Base-by-base conservation (phyloP, 1,140 invertebrate genomes). In the Pogonomyrmex barbatus region DNA sequence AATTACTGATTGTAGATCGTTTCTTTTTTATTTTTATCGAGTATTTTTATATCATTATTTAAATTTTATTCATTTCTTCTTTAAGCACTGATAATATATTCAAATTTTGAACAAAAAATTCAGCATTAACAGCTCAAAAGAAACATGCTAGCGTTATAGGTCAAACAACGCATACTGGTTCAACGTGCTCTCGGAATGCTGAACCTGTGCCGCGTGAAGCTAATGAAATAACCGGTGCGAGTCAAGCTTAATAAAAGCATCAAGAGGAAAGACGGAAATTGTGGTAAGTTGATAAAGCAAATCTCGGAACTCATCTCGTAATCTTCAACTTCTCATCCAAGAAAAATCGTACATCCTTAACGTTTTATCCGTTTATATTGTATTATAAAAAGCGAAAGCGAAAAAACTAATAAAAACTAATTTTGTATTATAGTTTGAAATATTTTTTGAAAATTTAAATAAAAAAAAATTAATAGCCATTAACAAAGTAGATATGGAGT, bases 141-240 rank as follows among this genome's bases (percentile, higher is more conserved):
- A 54, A 54, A 39, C 17, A 39, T n/a, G 8, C 3, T 17, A 62
- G 10, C 3, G 9, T 62, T 62, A 76, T 45, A 62, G 3, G 45
- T 78, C 30, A 67, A 78, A 67, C n/a, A 0, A 56, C 39, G 30
- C 9, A 50, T 78, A 67, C 10, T 87, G 90, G 92, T 93, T 94
- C 92, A 93, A 94, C 89, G 93, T 92, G 92, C 93, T 90, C 84
- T 81, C 76, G 92, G 93, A 94, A 94, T 94, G 92, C 88, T 78
- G 77, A 87, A 87, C 75, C 58, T 63, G 87, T 12, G 33, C 14
- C 39, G 39, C 39, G 39, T 24, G n/a, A 42, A 50, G 75, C 65
- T 78, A 87, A 90, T 91, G 87, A 92, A 90, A 88, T 93, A 93
- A 93, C 88, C 82, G 82, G 42, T 45, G 62, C 9, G 30, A 60